These are phyloP conservation scores for Myxocyprinus asiaticus DNA, from an alignment of 2,113 vertebrate genomes.

Conservation along the genomic window DNA sequence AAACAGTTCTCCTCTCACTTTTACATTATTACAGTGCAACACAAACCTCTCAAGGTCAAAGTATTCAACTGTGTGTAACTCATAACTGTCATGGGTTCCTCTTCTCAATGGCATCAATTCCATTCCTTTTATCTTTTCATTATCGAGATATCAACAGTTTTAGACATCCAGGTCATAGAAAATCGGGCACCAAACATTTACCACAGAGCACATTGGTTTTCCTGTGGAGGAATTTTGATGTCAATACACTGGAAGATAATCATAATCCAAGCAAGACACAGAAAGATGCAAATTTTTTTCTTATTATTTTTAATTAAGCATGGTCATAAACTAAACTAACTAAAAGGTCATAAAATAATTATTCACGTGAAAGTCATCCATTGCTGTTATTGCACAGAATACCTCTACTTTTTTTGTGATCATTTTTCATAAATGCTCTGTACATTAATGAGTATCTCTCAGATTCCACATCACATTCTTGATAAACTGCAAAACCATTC, in stretches of 20 bases:
- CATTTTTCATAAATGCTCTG: too few relatives aligned
- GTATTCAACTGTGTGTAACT: not conserved
- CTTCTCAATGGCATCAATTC: not conserved
- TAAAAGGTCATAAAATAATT: not conserved
- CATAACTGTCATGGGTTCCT: not conserved
- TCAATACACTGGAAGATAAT: not conserved
- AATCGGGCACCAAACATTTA: not conserved
- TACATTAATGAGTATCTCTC: not conserved
- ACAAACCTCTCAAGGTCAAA: not conserved
- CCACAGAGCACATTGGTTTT: not conserved
- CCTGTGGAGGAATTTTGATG: not conserved
- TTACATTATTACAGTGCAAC: not conserved
- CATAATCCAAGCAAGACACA: not conserved
- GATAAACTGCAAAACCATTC: not conserved
- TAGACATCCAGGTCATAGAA: not conserved
- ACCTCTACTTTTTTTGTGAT: not conserved
- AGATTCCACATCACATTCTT: not conserved
- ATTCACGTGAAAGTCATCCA: not conserved
- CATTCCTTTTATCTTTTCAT: not conserved
- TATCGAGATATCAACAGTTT: not conserved
- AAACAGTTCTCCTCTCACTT: not conserved
- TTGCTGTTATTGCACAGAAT: too few relatives aligned
- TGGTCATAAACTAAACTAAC: too few relatives aligned
- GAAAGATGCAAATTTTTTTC: too few relatives aligned
- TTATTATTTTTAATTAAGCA: too few relatives aligned